Evolutionary conservation across 2,888 invertebrate species (phyloP).

Genomic region (Nomada fucata): DNA sequence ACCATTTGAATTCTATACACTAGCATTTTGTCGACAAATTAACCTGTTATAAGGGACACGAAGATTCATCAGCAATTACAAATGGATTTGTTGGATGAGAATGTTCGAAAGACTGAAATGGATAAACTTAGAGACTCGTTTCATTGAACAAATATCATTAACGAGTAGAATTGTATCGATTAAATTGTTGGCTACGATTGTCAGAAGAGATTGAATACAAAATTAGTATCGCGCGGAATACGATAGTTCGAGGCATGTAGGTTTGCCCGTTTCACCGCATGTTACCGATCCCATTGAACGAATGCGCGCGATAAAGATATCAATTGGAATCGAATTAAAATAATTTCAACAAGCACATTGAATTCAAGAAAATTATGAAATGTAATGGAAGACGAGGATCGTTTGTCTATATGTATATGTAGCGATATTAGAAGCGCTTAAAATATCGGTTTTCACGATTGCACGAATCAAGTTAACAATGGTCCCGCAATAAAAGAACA

Average conservation of each 20-base stretch:
- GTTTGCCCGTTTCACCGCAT: too few species aligned
- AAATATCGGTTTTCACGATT: conserved; percentile 17
- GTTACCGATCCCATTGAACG: too few species aligned
- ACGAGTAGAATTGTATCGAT: neutral
- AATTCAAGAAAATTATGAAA: too few species aligned
- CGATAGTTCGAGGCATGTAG: too few species aligned
- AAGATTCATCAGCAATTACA: neutral
- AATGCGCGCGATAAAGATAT: too few species aligned
- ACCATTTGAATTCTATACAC: neutral
- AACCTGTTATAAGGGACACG: neutral
- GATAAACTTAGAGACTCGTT: neutral
- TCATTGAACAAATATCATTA: neutral
- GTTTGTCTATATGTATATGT: too few species aligned
- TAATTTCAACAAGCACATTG: too few species aligned
- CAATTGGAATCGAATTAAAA: too few species aligned
- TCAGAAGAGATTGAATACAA: neutral
- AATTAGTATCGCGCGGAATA: neutral
- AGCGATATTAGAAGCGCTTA: neutral
- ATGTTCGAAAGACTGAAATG: neutral
- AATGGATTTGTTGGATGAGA: neutral
- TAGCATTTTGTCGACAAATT: neutral
- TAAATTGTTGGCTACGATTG: neutral
- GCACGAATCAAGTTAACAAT: conserved; percentile 13
- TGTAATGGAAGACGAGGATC: too few species aligned
- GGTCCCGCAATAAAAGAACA: conserved; percentile 23